Evolutionary conservation across 2,113 vertebrate genomes (phyloP), one percentile per base, ranked within the genome.

Genomic region (Zosterops borbonicus): DNA sequence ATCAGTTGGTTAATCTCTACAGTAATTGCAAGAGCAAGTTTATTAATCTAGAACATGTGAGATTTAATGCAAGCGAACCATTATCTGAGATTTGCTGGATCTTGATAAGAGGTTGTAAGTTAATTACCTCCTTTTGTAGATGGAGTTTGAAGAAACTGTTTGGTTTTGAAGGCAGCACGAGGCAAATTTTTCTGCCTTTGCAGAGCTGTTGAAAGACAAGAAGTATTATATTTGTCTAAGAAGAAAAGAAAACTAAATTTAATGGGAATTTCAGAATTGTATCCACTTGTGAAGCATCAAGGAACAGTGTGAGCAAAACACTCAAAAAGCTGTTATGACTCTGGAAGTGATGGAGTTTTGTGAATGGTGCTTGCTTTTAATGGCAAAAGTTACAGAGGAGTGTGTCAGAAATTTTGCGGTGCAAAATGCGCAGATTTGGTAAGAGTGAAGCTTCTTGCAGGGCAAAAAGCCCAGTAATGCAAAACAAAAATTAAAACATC

Each of bases 101-200:
- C 92, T 96, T 85, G 94, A 3, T 90, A 97, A 97, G 97, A 97
- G 97, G 97, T 53, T 89, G 96, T 71, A 96, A 75, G 86, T 95
- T 89, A 96, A 96, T 99, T 99, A 99, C 99, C 99, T 99, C 99
- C 98, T 98, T 99, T 98, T 98, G 98, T 93, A 87, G 98, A 98
- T 96, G 99, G 98, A 97, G 98, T 98, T 98, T 98, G 98, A 98
- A 99, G 98, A 96, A 98, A 98, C 98, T 98, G 98, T 99, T 99
- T 99, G 98, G 98, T 97, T 99, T 99, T 99, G 98, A 99, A 99
- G 97, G 99, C 98, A 97, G 98, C 98, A 94, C 98, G 98, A 97
- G 98, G 98, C 95, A 99, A 98, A 97, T 98, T 97, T 90, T 99
- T 98, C 98, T 99, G 98, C 98, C 98, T 99, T 97, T 98, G 98